These are phyloP conservation scores for Lonchura striata DNA, from an alignment of 2,113 vertebrate species.

Conservation along the genomic window DNA sequence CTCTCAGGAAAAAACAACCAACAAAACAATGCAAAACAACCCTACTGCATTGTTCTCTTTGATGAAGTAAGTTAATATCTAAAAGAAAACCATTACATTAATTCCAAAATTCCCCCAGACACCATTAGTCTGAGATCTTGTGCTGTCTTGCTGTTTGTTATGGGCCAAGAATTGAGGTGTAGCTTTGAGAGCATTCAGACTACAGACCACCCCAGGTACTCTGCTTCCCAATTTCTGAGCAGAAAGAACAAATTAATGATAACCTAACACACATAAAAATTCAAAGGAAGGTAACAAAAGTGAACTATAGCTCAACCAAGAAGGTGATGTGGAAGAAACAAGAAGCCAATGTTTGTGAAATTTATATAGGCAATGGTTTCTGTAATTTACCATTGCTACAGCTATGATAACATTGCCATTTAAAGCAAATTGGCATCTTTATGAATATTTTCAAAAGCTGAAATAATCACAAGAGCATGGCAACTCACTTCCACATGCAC, in stretches of 20 bases:
- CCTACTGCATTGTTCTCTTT: neutral
- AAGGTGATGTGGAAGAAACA: neutral
- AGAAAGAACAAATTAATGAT: neutral
- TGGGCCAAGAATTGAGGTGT: neutral
- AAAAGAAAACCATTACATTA: neutral
- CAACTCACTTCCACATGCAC: neutral
- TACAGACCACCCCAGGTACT: neutral
- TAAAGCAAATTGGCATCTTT: neutral
- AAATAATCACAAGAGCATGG: neutral
- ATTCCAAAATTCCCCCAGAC: neutral
- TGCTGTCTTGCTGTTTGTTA: neutral
- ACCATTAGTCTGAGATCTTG: neutral
- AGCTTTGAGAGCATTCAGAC: neutral
- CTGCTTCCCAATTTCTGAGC: neutral
- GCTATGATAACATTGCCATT: neutral
- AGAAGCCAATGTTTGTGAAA: neutral
- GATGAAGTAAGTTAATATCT: neutral
- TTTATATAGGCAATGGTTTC: neutral
- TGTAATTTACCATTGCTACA: neutral
- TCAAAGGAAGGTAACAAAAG: neutral
- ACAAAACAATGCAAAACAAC: neutral
- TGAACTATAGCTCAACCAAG: neutral
- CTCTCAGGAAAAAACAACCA: neutral
- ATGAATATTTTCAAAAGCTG: neutral
- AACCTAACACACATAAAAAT: neutral